Base-by-base conservation (phyloP, 2,888 invertebrate species). In the Heliconius erato region DNA sequence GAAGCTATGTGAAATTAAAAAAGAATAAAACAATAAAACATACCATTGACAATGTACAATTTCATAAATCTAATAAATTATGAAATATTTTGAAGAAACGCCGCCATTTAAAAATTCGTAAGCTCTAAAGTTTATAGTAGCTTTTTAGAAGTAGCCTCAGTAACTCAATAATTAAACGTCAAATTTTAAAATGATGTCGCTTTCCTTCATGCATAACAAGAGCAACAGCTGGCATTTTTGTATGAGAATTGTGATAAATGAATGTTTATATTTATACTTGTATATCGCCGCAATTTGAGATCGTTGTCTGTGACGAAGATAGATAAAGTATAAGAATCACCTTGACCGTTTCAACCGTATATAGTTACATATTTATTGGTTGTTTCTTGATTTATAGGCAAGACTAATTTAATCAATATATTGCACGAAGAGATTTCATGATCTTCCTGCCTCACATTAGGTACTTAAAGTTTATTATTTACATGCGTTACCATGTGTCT, bases 271-370 rank as follows among this genome's bases (percentile, higher is more conserved):
- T 78, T 78, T 78, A 67, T 67, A 67, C 26, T 77, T 40, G 54
- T 59, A 76, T 32, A 76, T 76, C 16, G 26, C 63, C 35, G 76
- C 76, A 76, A 76, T 35, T 26, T 44, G 35, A 76, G 74, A 76
- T 76, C 74, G 74, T 59, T 76, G 32, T 76, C 74, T 76, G 76
- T 69, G 44, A 69, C 78, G 74, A 63, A 28, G 19, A 83, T 32
- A 68, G 74, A 59, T 79, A 74, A 78, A 68, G 74, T 79, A 74
- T 68, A 69, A 71, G 59, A 81, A 81, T 81, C 79, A 63, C 83
- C 81, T 83, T 74, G 74, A 83, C 83, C 79, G 78, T 74, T 68
- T 74, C 80, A 44, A 59, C 67, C 72, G 63, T 72, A 74, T 69
- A 65, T 59, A 72, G 83, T 78, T 74, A 44, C 78, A 72, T 78